phyloP scores from a whole-genome alignment of 1,140 invertebrate species.

The Trissolcus basalis region DNA sequence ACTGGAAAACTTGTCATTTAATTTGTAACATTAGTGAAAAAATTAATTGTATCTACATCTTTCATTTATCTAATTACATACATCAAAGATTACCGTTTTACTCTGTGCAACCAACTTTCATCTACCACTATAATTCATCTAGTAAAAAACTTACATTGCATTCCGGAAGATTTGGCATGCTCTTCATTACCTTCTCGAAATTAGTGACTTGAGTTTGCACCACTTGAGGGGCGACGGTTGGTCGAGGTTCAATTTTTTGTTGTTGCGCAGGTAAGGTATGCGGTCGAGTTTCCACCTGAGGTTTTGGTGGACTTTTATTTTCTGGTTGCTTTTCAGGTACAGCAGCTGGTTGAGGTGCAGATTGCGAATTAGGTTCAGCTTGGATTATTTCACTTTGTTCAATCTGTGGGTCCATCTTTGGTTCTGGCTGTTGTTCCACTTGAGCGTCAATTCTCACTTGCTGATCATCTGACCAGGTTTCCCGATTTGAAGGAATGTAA shows the following conservation, averaged over 20 bases:
- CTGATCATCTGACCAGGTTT: slow-evolving; percentile 60
- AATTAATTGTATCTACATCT: too few species aligned
- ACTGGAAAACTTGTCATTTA: too few species aligned
- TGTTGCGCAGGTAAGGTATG: slow-evolving; percentile 6
- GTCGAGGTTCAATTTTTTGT: slow-evolving; percentile 36
- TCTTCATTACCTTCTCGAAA: slow-evolving; percentile 46
- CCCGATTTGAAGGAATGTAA: slow-evolving; percentile 63
- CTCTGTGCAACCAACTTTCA: background rate
- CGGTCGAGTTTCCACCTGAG: slow-evolving; percentile 4
- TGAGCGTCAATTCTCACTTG: slow-evolving; percentile 24
- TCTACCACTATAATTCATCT: background rate
- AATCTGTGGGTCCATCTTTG: slow-evolving; percentile 13
- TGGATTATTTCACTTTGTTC: slow-evolving; percentile 20
- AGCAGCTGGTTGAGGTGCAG: slow-evolving; percentile 17
- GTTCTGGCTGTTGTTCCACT: slow-evolving; percentile 9
- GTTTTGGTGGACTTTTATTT: background rate
- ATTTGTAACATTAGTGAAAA: too few species aligned
- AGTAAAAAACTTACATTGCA: slow-evolving; percentile 61
- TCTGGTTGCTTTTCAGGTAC: background rate
- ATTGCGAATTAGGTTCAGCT: background rate
- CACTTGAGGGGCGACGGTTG: slow-evolving; percentile 45
- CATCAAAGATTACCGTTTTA: background rate
- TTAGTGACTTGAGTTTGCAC: slow-evolving; percentile 36
- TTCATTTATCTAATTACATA: background rate
- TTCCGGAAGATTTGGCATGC: slow-evolving; percentile 45